Conservation (phyloP, 2,797 vertebrate species). For the Hippopotamyrus pictus region DNA sequence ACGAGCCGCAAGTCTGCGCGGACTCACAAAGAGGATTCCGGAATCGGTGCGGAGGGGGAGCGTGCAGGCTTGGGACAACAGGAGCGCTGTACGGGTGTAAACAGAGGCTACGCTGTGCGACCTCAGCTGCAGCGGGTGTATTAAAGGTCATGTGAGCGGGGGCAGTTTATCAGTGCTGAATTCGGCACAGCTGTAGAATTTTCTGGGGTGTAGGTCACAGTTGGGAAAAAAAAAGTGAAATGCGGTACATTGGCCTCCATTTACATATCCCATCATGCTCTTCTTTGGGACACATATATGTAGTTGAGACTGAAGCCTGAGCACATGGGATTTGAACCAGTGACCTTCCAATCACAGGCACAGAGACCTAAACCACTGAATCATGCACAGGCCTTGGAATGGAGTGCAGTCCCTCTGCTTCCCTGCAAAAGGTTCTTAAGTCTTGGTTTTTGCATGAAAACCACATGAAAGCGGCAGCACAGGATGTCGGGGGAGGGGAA, state of each 20-base stretch:
- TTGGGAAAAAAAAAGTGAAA: neutral
- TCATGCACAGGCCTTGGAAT: neutral
- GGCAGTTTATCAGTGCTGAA: neutral
- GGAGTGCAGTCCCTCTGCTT: neutral
- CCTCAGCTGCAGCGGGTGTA: neutral
- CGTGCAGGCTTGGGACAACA: neutral
- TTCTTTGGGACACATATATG: neutral
- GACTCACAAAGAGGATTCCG: neutral
- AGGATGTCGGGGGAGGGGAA: neutral
- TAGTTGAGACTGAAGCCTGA: neutral
- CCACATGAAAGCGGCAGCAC: neutral
- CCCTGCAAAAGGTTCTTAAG: neutral
- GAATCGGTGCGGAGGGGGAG: neutral
- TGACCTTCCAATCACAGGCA: neutral
- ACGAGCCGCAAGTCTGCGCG: constrained; percentile 5
- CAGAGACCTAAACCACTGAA: neutral
- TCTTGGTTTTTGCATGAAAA: neutral
- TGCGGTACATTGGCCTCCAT: neutral
- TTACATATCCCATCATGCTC: neutral
- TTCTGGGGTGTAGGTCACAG: neutral
- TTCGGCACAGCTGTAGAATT: neutral
- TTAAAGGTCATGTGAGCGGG: neutral
- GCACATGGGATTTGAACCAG: neutral
- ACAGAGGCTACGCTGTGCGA: neutral
- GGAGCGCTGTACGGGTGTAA: neutral